Evolutionary conservation across 2,888 invertebrate species (phyloP), one percentile per base, ranked within the genome.

Genomic region (Microdon myrmicae): DNA sequence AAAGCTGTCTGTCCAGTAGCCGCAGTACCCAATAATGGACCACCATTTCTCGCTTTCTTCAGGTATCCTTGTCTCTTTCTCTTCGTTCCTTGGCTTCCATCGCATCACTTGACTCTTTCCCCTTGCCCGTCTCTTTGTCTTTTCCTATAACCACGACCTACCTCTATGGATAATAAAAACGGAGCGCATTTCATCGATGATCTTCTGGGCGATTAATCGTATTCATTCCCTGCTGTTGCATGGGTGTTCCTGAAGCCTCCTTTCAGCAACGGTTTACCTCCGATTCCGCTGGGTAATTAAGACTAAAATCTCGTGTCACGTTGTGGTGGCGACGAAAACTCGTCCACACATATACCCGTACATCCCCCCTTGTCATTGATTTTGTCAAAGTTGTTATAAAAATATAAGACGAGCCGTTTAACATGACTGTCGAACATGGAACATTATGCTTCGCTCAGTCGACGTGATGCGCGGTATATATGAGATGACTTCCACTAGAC

Each of bases 281-380:
- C 64, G 53, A 58, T 58, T 58, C n/a, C n/a, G 64, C 58, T 35
- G 28, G 64, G 69, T 71, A 70, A 71, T 71, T 71, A 71, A 71
- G 71, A 71, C 70, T 66, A 67, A 70, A 70, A 71, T 71, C 70
- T 70, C 48, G 59, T 71, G 69, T 71, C 69, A 71, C 69, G 70
- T 64, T 67, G 64, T 51, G 39, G 22, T 43, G 31, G n/a, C n/a
- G n/a, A n/a, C 25, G 25, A 14, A 28, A 32, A 6, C 26, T 10
- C 41, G 19, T 28, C 19, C 20, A 29, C n/a, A 7, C 17, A 14
- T 9, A 5, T 28, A 26, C 4, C 17, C 34, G 44, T 5, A 4
- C 10, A 23, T 6, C 2, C n/a, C n/a, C 31, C 39, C 20, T 22
- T 16, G 19, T 32, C 32, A n/a, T n/a, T n/a, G 47, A 45, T 41